phyloP scores from a whole-genome alignment of 2,113 vertebrate species.

The Promerops cafer region DNA sequence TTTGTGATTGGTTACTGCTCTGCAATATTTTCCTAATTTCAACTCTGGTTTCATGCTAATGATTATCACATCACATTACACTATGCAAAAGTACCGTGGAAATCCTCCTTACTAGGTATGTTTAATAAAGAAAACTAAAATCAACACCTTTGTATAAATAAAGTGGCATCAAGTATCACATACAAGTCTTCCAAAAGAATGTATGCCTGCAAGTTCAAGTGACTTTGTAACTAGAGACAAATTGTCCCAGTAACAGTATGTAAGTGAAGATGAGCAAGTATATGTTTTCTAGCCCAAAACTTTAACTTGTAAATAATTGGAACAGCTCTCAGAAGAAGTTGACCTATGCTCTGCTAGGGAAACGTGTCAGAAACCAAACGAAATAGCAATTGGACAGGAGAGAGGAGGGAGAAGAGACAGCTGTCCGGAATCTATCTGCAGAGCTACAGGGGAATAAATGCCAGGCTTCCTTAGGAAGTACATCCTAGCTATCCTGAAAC shows the following conservation, averaged over 20 bases:
- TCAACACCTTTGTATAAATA: background rate
- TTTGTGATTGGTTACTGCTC: background rate
- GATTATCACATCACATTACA: background rate
- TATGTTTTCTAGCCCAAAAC: background rate
- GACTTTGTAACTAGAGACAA: background rate
- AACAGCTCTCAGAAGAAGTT: background rate
- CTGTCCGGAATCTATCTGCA: background rate
- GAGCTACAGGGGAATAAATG: background rate
- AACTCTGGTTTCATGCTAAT: background rate
- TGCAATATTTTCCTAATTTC: background rate
- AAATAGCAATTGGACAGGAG: background rate
- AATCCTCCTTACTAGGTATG: background rate
- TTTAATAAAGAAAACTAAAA: background rate
- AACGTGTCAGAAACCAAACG: background rate
- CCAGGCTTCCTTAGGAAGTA: background rate
- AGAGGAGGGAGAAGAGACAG: background rate
- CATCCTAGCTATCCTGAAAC: background rate
- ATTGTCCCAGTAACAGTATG: background rate
- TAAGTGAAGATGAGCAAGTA: background rate
- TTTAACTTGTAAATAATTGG: background rate
- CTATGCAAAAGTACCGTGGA: background rate
- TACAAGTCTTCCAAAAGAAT: background rate
- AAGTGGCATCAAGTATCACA: background rate
- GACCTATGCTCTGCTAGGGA: background rate
- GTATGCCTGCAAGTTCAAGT: background rate